Evolutionary conservation across 53 echinoderm and acorn worm species (phyloP).

Genomic region (Apostichopus leukothele): DNA sequence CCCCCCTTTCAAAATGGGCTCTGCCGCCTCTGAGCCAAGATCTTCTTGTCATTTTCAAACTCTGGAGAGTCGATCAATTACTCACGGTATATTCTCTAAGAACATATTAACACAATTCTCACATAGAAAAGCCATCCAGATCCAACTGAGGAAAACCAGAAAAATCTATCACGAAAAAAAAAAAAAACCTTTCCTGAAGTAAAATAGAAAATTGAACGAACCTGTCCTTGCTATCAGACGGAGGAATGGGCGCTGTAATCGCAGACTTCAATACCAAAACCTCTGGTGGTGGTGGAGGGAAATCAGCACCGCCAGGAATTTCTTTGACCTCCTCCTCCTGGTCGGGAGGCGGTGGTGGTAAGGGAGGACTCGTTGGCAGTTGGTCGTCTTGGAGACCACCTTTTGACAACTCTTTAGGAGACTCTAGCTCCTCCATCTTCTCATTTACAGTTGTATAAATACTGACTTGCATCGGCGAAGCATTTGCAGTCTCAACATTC

Average conservation of each 20-base stretch:
- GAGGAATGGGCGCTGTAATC: neutral
- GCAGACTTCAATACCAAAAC: neutral
- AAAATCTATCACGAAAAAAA: no score
- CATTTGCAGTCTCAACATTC: neutral
- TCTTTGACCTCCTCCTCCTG: neutral
- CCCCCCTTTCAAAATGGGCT: no score
- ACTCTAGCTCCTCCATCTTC: neutral
- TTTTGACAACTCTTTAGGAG: neutral
- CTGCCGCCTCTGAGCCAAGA: no score
- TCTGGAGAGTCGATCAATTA: no score
- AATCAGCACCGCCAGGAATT: constrained; percentile 7
- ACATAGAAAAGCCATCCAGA: no score
- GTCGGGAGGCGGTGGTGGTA: constrained; percentile 11
- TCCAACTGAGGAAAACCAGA: no score
- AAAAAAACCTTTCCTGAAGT: no score
- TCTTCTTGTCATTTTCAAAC: no score
- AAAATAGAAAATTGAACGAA: neutral
- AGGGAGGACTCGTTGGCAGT: neutral
- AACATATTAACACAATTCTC: no score
- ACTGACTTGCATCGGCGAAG: neutral
- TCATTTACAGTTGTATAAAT: neutral
- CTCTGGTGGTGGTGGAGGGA: constrained; percentile 39
- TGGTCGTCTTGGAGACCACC: neutral
- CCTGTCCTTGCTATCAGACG: neutral
- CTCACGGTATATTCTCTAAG: no score